Conservation (phyloP, 2,113 vertebrate genomes). For the Psammodynastes pulverulentus region DNA sequence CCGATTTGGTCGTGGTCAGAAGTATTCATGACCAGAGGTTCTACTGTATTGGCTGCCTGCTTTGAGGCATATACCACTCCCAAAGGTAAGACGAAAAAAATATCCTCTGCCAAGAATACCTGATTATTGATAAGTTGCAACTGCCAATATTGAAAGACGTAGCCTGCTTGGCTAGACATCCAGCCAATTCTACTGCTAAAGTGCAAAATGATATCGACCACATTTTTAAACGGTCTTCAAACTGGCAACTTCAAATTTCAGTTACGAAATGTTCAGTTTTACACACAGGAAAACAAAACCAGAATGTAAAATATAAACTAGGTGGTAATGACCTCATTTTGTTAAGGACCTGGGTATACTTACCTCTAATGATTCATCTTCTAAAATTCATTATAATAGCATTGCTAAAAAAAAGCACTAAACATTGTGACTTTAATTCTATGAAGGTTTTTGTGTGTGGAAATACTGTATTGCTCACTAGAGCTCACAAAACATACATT, state of each 20-base stretch:
- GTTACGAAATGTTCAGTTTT: not conserved
- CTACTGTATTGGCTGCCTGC: no score
- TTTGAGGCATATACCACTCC: no score
- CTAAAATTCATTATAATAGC: not conserved
- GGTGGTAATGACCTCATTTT: not conserved
- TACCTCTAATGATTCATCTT: not conserved
- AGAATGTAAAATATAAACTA: not conserved
- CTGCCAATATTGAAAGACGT: no score
- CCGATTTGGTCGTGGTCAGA: no score
- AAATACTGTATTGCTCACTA: not conserved
- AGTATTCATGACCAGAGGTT: no score
- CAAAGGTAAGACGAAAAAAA: no score
- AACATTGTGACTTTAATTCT: not conserved
- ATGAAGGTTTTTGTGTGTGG: not conserved
- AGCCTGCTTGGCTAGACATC: no score
- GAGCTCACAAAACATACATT: not conserved
- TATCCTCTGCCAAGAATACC: no score
- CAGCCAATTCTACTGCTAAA: no score
- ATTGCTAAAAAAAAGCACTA: not conserved
- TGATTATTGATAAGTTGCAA: no score
- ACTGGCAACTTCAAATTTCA: not conserved
- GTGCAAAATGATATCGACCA: not conserved
- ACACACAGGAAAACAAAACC: not conserved
- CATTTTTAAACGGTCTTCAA: not conserved
- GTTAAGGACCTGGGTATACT: not conserved